Conservation (phyloP, 2,888 invertebrate species). For the Ophion obscuratus region DNA sequence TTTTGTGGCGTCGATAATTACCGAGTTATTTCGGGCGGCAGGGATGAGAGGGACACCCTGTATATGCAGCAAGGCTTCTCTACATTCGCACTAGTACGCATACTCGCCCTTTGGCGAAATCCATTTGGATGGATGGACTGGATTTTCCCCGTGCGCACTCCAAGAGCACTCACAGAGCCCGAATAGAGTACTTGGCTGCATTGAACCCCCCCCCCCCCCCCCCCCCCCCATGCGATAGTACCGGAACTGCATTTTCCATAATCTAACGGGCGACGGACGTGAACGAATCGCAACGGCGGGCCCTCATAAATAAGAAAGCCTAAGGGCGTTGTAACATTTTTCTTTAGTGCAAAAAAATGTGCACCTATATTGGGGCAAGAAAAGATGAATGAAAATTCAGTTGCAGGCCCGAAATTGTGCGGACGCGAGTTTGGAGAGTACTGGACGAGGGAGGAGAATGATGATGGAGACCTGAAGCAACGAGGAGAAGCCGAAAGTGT, state of each 20-base stretch:
- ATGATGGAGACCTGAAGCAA: conserved; percentile 54
- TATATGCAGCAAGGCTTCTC: not conserved
- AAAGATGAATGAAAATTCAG: not conserved
- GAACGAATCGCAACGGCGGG: not conserved
- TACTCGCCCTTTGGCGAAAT: conserved; percentile 37
- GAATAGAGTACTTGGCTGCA: not conserved
- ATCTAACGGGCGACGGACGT: not conserved
- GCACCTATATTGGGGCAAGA: too few relatives aligned
- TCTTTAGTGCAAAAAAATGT: too few relatives aligned
- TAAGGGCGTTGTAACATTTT: too few relatives aligned
- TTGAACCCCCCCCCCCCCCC: not conserved
- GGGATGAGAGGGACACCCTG: too few relatives aligned
- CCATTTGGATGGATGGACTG: conserved; percentile 14
- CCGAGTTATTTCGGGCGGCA: too few relatives aligned
- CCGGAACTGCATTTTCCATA: conserved; percentile 36
- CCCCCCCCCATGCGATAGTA: conserved; percentile 30
- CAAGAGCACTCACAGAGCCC: not conserved
- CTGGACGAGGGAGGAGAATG: not conserved
- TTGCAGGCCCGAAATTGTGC: conserved; percentile 7
- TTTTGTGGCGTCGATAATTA: too few relatives aligned
- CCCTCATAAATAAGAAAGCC: not conserved
- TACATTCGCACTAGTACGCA: conserved; percentile 29
- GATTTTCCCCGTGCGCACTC: conserved; percentile 19
- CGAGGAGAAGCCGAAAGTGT: conserved; percentile 28
- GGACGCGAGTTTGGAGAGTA: not conserved